phyloP scores from a whole-genome alignment of 2,888 invertebrate species.

The Caenorhabditis sulstoni region DNA sequence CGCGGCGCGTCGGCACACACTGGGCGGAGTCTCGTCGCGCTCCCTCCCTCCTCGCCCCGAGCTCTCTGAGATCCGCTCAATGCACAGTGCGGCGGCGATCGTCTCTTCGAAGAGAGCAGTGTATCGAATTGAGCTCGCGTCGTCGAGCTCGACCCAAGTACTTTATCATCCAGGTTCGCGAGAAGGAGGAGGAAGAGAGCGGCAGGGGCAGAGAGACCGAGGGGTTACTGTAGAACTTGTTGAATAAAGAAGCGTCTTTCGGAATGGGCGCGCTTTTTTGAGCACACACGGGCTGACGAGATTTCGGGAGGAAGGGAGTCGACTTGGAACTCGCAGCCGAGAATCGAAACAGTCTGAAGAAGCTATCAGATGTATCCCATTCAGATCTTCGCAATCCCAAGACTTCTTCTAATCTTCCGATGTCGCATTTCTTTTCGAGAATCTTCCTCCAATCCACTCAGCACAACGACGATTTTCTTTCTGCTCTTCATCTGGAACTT shows the following conservation, averaged over 20 bases:
- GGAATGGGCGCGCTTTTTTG: constrained; percentile 41
- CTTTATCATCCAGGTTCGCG: constrained; percentile 31
- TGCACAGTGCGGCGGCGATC: constrained; percentile 9
- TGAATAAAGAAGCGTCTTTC: constrained; percentile 35
- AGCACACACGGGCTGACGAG: constrained; percentile 35
- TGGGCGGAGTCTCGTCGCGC: constrained; percentile 25
- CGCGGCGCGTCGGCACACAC: constrained; percentile 19
- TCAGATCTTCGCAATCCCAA: too few relatives aligned
- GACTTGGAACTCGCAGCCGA: constrained; percentile 10
- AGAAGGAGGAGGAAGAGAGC: constrained; percentile 5
- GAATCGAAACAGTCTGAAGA: too few relatives aligned
- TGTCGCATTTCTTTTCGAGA: too few relatives aligned
- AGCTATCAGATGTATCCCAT: too few relatives aligned
- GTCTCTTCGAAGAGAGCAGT: constrained; percentile 6
- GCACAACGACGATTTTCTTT: too few relatives aligned
- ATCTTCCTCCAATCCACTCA: too few relatives aligned
- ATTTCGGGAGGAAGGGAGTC: constrained; percentile 3
- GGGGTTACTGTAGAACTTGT: constrained; percentile 54
- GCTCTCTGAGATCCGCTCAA: constrained; percentile 23
- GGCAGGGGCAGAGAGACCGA: background rate
- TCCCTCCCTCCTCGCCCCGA: background rate
- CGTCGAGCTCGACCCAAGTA: constrained; percentile 12
- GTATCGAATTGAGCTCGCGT: constrained; percentile 16
- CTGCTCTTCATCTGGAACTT: too few relatives aligned
- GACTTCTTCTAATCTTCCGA: too few relatives aligned